Base-by-base conservation (phyloP, 2,888 invertebrate genomes). In the Acronicta psi region DNA sequence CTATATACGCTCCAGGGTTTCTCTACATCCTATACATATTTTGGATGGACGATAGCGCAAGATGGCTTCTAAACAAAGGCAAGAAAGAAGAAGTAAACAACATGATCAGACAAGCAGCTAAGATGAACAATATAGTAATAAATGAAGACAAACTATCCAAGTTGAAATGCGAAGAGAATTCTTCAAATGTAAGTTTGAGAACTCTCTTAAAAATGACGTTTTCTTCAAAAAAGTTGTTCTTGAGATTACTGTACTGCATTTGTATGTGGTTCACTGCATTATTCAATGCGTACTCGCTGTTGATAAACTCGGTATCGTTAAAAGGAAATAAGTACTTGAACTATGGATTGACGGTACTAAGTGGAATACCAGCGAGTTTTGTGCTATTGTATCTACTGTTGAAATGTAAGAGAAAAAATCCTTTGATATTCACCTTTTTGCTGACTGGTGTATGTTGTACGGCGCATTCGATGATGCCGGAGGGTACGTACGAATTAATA, bases 61-160 rank as follows among this genome's bases (percentile, higher is more conserved):
- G 97, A 73, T 97, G 97, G 97, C 88, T 97, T 14, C 81, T 97
- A 16, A 95, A 96, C 37, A 96, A 96, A 80, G 95, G 96, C n/a
- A 94, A 94, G 70, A 94, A 94, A 62, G 93, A 95, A 5, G 94
- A 96, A 73, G 96, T 96, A 0, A 94, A 95, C 59, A 82, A 82
- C 14, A 95, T 96, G 13, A 85, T 96, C 36, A 86, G 90, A 5
- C 94, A 92, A 75, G 95, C 96, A 34, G 95, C 96, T 0, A 92
- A 89, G 67, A 79, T 45, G 3, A 89, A 87, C 47, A 85, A 84
- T 17, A 63, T 86, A 0, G 49, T 71, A n/a, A 36, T 89, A n/a
- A 75, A 87, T 10, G 78, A 84, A n/a, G 70, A 65, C 8, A 72
- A 69, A 37, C 52, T 89, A 2, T 46, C 66, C 16, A 78, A 81